A percentile compares a stretch with the other conserved stretches of the same genome.
phyloP scores from a whole-genome alignment of 2,797 vertebrate genomes.

The Ispidina lecontei region DNA sequence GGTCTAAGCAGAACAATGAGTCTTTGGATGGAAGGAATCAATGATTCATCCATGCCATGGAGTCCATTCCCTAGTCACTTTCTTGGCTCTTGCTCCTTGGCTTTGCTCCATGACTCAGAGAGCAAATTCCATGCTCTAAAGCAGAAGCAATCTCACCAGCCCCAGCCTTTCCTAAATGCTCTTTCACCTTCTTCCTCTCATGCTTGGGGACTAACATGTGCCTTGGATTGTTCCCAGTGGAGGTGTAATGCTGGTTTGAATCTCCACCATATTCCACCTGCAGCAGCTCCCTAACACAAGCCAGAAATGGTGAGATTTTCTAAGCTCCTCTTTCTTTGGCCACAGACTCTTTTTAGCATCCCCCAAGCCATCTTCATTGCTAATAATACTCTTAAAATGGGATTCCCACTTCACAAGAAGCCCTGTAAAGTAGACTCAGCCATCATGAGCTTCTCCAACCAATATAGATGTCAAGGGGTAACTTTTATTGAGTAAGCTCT shows the following conservation, averaged over 20 bases:
- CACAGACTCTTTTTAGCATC: neutral
- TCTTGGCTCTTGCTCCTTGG: neutral
- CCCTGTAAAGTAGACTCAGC: neutral
- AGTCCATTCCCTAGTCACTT: neutral
- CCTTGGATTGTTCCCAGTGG: neutral
- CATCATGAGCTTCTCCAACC: neutral
- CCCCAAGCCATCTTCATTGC: neutral
- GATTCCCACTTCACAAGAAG: neutral
- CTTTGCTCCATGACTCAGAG: neutral
- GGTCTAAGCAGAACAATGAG: neutral
- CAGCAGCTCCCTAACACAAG: neutral
- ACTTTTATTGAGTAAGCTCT: neutral
- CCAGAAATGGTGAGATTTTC: neutral
- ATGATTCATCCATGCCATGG: neutral
- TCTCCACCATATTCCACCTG: neutral
- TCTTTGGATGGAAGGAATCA: neutral
- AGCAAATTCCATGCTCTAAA: neutral
- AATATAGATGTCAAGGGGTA: neutral
- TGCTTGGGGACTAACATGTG: neutral
- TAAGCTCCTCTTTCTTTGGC: neutral
- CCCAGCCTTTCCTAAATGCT: neutral
- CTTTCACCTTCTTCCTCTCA: neutral
- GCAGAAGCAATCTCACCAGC: neutral
- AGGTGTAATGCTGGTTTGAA: neutral
- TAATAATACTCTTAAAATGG: neutral